Percentiles rank a stretch among this genome's conserved stretches.
These are phyloP conservation scores for Apodemia mormo DNA, from an alignment of 2,888 invertebrate species.

Conservation along the genomic window DNA sequence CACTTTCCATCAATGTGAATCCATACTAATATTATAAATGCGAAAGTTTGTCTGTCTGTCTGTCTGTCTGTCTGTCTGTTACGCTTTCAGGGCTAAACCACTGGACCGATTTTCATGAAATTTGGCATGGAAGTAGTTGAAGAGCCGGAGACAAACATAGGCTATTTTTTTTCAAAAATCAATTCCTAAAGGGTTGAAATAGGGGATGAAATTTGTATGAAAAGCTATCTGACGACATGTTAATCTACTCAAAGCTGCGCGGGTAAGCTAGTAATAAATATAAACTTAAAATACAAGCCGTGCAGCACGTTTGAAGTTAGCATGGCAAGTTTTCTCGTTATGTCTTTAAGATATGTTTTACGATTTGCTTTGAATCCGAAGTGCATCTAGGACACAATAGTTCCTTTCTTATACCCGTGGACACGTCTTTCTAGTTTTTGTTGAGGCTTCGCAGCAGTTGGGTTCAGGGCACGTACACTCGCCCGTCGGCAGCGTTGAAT, in stretches of 20 bases:
- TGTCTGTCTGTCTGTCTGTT: no score
- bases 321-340: constrained; percentile 67
- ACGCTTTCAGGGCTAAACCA: no score
- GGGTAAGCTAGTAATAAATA: constrained; percentile 8
- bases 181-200: no score
- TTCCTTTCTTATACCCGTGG: constrained; percentile 57
- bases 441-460: constrained; percentile 56
- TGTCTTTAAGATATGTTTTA: constrained; percentile 59
- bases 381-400: constrained; percentile 65
- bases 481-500: constrained; percentile 64
- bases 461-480: constrained; percentile 66
- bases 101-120: no score
- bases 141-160: no score
- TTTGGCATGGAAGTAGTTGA: no score
- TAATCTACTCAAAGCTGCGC: no score
- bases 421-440: constrained; percentile 68
- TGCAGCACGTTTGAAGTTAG: constrained; percentile 19
- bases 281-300: constrained; percentile 13
- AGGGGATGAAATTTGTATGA: no score
- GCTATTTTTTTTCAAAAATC: no score
- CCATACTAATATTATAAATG: no score
- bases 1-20: not conserved
- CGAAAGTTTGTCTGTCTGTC: no score
- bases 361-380: constrained; percentile 62
- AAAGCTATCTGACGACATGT: no score